phyloP scores from a whole-genome alignment of 1,140 invertebrate species.

The Drosophila melanogaster region Release_6_plus_ISO1_MT NT_033777.3:13963001-13963500 shows the following conservation, averaged over 20 bases:
- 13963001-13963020: constrained; percentile 26
- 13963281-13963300: constrained; percentile 1
- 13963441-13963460: constrained; percentile 58
- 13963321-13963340: constrained; percentile 7
- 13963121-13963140: constrained; percentile 42
- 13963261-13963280: constrained; percentile 34
- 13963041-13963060: constrained; percentile 34
- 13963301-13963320: constrained; percentile 26
- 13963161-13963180: constrained; percentile 26
- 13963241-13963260: background rate
- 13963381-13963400: constrained; percentile 31
- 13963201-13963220: constrained; percentile 49
- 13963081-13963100: constrained; percentile 43
- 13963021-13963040: constrained; percentile 49
- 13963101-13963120: constrained; percentile 28
- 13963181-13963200: background rate
- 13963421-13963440: constrained; percentile 33
- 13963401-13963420: constrained; percentile 45
- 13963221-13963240: constrained; percentile 17
- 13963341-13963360: background rate
- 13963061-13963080: constrained; percentile 35
- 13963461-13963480: constrained; percentile 3
- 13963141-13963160: constrained; percentile 42
- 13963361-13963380: constrained; percentile 18
- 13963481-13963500: constrained; percentile 28